Conservation (phyloP, 2,797 vertebrate species). For the Pelodytes ibericus region DNA sequence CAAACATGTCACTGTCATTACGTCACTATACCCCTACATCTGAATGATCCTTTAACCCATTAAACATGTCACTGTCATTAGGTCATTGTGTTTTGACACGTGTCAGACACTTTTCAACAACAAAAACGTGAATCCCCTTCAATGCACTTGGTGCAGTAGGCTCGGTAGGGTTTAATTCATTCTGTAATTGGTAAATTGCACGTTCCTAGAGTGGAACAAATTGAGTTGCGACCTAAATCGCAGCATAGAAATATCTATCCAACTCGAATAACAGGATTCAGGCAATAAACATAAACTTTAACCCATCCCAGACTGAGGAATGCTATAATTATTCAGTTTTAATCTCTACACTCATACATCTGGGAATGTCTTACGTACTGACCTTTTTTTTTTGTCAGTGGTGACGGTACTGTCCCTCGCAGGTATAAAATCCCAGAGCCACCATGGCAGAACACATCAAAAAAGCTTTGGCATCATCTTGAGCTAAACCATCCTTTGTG, state of each 20-base stretch:
- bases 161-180: no score
- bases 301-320: neutral
- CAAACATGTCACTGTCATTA: no score
- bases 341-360: constrained; percentile 22
- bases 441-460: neutral
- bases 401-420: neutral
- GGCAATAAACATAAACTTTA: neutral
- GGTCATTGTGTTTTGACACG: no score
- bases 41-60: no score
- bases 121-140: no score
- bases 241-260: neutral
- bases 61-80: no score
- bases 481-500: no score
- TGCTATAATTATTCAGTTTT: constrained; percentile 34
- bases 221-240: neutral
- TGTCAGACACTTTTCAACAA: no score
- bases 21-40: no score
- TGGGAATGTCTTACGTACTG: constrained; percentile 3
- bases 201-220: neutral
- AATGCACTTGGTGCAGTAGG: no score
- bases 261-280: neutral
- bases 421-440: constrained; percentile 17
- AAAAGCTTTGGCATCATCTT: neutral
- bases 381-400: neutral
- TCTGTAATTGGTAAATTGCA: neutral